phyloP scores from a whole-genome alignment of 1,140 invertebrate genomes.

The Eupristina koningsbergeri region DNA sequence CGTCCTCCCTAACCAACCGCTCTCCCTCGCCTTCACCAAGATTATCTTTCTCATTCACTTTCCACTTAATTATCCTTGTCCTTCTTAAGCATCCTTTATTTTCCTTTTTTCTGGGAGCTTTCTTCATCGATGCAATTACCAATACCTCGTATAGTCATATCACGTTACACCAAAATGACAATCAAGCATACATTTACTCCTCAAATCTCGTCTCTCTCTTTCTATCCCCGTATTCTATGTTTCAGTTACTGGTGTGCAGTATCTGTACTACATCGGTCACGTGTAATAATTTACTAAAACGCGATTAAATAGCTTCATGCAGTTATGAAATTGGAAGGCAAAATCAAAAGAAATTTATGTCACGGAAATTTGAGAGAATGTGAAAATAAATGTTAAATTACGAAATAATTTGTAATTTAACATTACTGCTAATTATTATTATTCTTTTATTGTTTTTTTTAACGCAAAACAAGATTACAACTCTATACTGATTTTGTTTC shows the following conservation, averaged over 20 bases:
- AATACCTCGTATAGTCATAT: conserved; percentile 6
- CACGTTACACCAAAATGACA: conserved; percentile 29
- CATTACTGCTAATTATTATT: too few species aligned
- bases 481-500: background rate
- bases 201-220: conserved; percentile 34
- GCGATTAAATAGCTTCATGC: conserved; percentile 13
- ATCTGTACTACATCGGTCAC: conserved; percentile 1
- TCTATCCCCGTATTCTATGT: background rate
- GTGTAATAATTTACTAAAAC: conserved; percentile 32
- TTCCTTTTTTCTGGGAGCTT: background rate
- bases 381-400: background rate
- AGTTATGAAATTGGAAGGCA: background rate
- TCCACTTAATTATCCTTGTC: conserved; percentile 9
- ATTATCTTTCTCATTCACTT: conserved; percentile 12
- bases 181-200: conserved; percentile 42
- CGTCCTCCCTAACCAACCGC: too few species aligned
- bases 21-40: background rate
- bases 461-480: background rate
- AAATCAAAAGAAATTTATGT: background rate
- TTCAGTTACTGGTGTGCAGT: background rate
- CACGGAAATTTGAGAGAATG: background rate
- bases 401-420: background rate
- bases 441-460: background rate
- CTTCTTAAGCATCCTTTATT: background rate
- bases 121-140: background rate